phyloP scores from a whole-genome alignment of 2,888 invertebrate genomes.

The Caenorhabditis wallacei region DNA sequence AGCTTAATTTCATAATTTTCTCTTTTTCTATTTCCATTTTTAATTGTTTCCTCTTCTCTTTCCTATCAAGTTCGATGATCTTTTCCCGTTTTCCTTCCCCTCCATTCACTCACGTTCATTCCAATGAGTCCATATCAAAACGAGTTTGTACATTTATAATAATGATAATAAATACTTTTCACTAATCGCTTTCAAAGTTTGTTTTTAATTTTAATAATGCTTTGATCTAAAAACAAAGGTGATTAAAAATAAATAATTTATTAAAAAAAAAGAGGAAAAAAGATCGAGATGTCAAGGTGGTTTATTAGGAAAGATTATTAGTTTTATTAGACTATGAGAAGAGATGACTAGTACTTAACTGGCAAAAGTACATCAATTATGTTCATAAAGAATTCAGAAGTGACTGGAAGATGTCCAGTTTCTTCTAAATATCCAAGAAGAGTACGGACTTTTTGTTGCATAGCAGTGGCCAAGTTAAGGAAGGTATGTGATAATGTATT shows the following conservation, averaged over 20 bases:
- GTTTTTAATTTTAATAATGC: too few species aligned
- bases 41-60: constrained; percentile 18
- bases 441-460: constrained; percentile 61
- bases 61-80: constrained; percentile 64
- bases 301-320: constrained; percentile 52
- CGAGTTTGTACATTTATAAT: constrained; percentile 66
- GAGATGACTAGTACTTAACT: constrained; percentile 63
- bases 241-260: constrained; percentile 9
- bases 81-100: constrained; percentile 45
- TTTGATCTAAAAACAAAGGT: too few species aligned
- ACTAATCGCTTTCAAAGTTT: neutral
- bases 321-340: constrained; percentile 4
- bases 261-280: constrained; percentile 9
- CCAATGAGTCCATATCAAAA: constrained; percentile 59
- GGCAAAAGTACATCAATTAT: constrained; percentile 71
- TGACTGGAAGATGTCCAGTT: constrained; percentile 72
- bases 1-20: constrained; percentile 34
- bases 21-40: neutral
- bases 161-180: constrained; percentile 24
- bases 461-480: constrained; percentile 57
- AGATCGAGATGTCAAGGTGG: constrained; percentile 47
- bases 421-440: constrained; percentile 60
- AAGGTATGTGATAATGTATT: constrained; percentile 76
- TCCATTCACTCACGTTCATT: constrained; percentile 50
- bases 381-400: constrained; percentile 74